Conservation (phyloP, 2,888 invertebrate species). For the Horisme vitalbata region DNA sequence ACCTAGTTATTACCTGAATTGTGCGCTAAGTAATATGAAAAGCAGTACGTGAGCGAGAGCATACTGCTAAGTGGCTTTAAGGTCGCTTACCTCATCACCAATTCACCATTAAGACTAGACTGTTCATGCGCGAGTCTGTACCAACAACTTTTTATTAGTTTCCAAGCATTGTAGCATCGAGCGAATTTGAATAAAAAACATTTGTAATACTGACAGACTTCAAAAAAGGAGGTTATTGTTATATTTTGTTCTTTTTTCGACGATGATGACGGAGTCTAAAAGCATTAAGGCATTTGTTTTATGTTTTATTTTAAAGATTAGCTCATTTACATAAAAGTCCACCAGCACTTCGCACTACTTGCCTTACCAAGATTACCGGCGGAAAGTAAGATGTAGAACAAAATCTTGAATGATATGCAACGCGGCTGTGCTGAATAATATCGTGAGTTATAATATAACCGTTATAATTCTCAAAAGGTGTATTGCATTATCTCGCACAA, state of each 20-base stretch:
- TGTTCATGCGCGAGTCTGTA: constrained; percentile 54
- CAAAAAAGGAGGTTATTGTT: no score
- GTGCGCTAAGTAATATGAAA: constrained; percentile 72
- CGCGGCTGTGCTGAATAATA: constrained; percentile 35
- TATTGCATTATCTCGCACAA: constrained; percentile 51
- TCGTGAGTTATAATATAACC: constrained; percentile 50
- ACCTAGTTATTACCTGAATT: constrained; percentile 60
- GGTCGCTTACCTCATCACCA: constrained; percentile 76
- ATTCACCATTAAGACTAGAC: constrained; percentile 46
- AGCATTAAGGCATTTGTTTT: no score
- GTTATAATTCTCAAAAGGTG: constrained; percentile 45
- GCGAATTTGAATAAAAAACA: constrained; percentile 12
- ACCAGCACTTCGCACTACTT: no score
- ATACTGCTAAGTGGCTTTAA: constrained; percentile 77
- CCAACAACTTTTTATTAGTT: constrained; percentile 54
- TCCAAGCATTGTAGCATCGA: constrained; percentile 38
- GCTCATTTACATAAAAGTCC: no score
- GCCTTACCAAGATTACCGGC: not conserved
- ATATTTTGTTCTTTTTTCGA: no score
- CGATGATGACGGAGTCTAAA: no score
- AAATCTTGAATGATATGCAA: not conserved
- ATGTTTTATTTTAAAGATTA: no score
- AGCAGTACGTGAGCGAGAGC: constrained; percentile 59
- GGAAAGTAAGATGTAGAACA: not conserved
- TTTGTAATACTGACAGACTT: no score